Conservation (phyloP, 2,113 vertebrate genomes). For the Myocastor coypus region DNA sequence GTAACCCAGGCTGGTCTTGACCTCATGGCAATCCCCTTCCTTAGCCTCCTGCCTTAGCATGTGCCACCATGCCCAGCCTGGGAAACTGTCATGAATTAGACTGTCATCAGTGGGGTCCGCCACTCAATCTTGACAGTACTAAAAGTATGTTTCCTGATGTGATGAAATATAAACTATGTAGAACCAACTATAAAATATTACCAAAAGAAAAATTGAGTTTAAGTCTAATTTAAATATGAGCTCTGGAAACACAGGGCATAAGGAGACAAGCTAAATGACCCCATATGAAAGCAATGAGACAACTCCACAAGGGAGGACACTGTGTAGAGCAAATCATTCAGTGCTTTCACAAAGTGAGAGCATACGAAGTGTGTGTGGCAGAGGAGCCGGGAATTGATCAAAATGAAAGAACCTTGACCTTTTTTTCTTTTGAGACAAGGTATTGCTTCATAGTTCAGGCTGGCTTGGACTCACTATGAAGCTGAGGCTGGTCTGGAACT, state of each 20-base stretch:
- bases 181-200: not conserved
- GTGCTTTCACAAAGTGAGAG: not conserved
- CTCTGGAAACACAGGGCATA: not conserved
- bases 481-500: not conserved
- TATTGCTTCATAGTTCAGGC: not conserved
- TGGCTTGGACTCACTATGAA: no score
- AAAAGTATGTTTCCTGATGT: not conserved
- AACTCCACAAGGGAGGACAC: not conserved
- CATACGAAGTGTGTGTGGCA: not conserved
- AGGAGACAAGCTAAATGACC: not conserved
- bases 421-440: not conserved
- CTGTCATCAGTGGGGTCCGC: not conserved
- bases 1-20: not conserved
- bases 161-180: not conserved
- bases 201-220: slow-evolving; percentile 23
- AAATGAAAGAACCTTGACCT: not conserved
- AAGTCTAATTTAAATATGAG: slow-evolving; percentile 43
- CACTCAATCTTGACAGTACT: not conserved
- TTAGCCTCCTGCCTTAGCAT: not conserved
- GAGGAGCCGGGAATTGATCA: not conserved
- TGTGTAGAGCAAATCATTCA: not conserved
- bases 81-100: not conserved
- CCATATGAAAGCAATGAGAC: not conserved
- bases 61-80: not conserved
- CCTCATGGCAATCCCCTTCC: not conserved